phyloP scores from a whole-genome alignment of 2,888 invertebrate genomes.

The Axea sp. region DNA sequence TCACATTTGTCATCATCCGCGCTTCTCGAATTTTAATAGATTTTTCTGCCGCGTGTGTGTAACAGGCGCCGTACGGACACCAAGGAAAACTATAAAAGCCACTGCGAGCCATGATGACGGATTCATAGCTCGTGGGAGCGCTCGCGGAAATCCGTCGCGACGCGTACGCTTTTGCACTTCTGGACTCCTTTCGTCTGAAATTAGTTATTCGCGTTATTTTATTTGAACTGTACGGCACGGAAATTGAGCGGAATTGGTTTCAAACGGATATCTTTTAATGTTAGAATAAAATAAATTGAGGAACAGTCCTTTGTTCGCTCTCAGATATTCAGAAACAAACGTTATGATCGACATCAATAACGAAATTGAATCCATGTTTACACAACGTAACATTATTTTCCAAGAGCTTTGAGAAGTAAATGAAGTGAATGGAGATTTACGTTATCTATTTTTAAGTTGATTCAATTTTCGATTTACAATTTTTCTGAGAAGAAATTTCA shows the following conservation, averaged over 20 bases:
- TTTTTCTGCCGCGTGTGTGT: constrained; percentile 23
- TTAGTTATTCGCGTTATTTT: constrained; percentile 22
- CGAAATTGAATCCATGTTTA: constrained; percentile 5
- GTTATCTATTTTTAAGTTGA: constrained; percentile 4
- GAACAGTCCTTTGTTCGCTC: neutral
- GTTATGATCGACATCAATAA: constrained; percentile 17
- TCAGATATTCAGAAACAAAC: constrained; percentile 1
- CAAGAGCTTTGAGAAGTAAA: constrained; percentile 29
- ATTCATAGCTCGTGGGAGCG: constrained; percentile 74
- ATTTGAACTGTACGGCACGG: too few species aligned
- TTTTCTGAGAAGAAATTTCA: too few species aligned
- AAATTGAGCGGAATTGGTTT: too few species aligned
- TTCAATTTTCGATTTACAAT: too few species aligned
- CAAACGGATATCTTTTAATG: too few species aligned
- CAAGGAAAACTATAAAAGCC: constrained; percentile 72
- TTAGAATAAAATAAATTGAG: neutral
- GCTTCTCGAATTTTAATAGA: constrained; percentile 40
- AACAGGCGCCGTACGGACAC: constrained; percentile 35
- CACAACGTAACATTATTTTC: constrained; percentile 3
- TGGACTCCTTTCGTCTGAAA: constrained; percentile 11
- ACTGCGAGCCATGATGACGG: constrained; percentile 73
- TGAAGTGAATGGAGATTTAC: constrained; percentile 24
- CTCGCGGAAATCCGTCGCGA: constrained; percentile 62
- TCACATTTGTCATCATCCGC: constrained; percentile 46
- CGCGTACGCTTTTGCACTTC: constrained; percentile 58